phyloP scores from a whole-genome alignment of 2,797 vertebrate species.

The Liasis olivaceus region DNA sequence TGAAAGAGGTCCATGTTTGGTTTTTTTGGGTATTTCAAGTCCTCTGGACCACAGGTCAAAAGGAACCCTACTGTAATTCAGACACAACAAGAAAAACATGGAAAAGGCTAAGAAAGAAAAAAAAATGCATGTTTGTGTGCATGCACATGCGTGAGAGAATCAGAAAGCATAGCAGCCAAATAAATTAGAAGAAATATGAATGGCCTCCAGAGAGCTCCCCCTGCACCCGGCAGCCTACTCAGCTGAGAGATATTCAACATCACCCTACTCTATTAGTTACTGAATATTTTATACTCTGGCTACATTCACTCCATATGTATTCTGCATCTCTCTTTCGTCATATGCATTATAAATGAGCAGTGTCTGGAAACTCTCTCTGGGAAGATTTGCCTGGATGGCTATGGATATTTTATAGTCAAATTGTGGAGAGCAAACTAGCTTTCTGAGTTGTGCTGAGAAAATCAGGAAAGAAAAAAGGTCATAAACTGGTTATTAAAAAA shows the following conservation, averaged over 20 bases:
- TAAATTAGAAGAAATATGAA: conserved; percentile 43
- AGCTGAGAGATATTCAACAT: conserved; percentile 58
- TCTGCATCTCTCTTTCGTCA: conserved; percentile 68
- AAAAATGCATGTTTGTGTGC: background rate
- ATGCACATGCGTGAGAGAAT: background rate
- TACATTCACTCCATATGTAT: conserved; percentile 68
- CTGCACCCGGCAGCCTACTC: conserved; percentile 51
- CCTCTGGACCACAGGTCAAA: conserved; percentile 1
- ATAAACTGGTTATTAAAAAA: conserved; percentile 71
- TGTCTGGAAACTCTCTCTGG: conserved; percentile 70
- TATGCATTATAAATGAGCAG: conserved; percentile 73
- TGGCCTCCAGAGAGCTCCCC: conserved; percentile 53
- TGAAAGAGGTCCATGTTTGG: background rate
- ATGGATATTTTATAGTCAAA: conserved; percentile 72
- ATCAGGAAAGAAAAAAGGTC: conserved; percentile 35
- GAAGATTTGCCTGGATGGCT: conserved; percentile 73
- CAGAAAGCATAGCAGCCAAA: conserved; percentile 33
- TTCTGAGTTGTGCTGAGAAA: conserved; percentile 52
- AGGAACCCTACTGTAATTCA: background rate
- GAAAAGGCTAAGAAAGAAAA: background rate
- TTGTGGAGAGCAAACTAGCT: conserved; percentile 65
- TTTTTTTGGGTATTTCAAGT: conserved; percentile 1
- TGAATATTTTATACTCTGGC: conserved; percentile 69
- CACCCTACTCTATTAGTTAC: conserved; percentile 50
- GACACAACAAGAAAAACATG: background rate